These are phyloP conservation scores for Laticauda colubrina DNA, from an alignment of 2,113 vertebrate genomes.

Conservation along the genomic window DNA sequence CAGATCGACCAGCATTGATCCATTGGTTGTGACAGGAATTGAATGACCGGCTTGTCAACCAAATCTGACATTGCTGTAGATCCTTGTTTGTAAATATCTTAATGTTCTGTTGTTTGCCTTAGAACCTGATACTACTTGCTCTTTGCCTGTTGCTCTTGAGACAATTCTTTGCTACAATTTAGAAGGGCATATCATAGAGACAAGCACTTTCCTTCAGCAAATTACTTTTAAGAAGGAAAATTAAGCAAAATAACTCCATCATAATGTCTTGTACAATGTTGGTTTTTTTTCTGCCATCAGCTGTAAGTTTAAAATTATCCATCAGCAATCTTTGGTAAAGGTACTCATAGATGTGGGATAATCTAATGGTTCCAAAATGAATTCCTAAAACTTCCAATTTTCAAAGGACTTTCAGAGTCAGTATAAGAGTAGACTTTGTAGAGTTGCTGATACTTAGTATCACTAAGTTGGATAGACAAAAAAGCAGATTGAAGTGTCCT, in stretches of 20 bases:
- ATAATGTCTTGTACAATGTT: not conserved
- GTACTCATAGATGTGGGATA: not conserved
- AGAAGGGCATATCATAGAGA: too few species aligned
- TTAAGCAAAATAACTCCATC: not conserved
- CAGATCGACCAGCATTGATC: not conserved
- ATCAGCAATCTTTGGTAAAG: not conserved
- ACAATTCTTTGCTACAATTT: not conserved
- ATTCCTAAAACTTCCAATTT: not conserved
- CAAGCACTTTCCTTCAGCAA: not conserved
- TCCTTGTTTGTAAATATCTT: not conserved
- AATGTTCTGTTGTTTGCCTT: not conserved
- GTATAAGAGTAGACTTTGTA: not conserved
- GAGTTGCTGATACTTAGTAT: not conserved
- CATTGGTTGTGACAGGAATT: not conserved
- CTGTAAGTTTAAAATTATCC: not conserved
- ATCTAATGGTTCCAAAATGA: not conserved
- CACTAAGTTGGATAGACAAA: not conserved
- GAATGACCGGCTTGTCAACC: not conserved
- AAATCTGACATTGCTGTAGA: not conserved
- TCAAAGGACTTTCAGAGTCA: not conserved
- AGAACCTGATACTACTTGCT: not conserved
- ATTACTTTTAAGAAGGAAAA: not conserved
- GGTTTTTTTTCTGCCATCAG: not conserved
- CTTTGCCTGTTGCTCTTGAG: not conserved
- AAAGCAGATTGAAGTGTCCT: not conserved